These are phyloP conservation scores for Drosophila kanapiae DNA, from an alignment of 1,140 invertebrate genomes.

Conservation along the genomic window DNA sequence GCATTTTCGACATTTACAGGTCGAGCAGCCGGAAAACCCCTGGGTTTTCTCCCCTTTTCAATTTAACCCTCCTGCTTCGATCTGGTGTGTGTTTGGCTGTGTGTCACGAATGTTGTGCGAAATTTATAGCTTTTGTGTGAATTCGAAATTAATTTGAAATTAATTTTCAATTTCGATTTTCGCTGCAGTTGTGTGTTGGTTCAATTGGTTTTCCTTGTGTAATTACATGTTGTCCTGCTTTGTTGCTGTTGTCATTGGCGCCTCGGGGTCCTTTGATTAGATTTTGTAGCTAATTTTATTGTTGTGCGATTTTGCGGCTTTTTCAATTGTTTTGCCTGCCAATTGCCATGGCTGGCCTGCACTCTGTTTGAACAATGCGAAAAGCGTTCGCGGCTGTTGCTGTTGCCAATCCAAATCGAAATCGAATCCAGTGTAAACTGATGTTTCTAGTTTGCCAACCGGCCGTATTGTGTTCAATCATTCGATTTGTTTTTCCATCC, in stretches of 20 bases:
- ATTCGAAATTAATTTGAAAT: constrained; percentile 81
- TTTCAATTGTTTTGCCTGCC: constrained; percentile 42
- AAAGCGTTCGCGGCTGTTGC: constrained; percentile 18
- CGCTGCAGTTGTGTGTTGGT: constrained; percentile 13
- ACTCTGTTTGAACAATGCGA: constrained; percentile 2
- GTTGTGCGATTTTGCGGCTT: constrained; percentile 55
- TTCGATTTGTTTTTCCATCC: constrained; percentile 29
- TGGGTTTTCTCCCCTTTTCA: background rate
- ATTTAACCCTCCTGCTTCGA: constrained; percentile 1
- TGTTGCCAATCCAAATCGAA: constrained; percentile 24
- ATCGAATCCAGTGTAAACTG: constrained; percentile 30
- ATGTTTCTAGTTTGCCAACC: constrained; percentile 3
- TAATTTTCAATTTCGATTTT: constrained; percentile 78
- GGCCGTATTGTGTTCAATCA: constrained; percentile 15
- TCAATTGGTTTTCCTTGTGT: constrained; percentile 47
- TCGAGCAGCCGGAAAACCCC: constrained; percentile 17
- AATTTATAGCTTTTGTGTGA: constrained; percentile 76
- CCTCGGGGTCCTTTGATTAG: constrained; percentile 77
- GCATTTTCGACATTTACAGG: constrained; percentile 56
- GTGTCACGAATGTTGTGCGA: constrained; percentile 69
- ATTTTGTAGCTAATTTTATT: constrained; percentile 78
- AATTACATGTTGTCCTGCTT: constrained; percentile 61
- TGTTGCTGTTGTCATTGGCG: constrained; percentile 55
- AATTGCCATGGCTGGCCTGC: constrained; percentile 9
- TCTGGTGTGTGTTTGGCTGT: constrained; percentile 21